Percentiles rank a stretch among this genome's conserved stretches.
phyloP scores from a whole-genome alignment of 2,888 invertebrate species.

The Amphipoea lucens region DNA sequence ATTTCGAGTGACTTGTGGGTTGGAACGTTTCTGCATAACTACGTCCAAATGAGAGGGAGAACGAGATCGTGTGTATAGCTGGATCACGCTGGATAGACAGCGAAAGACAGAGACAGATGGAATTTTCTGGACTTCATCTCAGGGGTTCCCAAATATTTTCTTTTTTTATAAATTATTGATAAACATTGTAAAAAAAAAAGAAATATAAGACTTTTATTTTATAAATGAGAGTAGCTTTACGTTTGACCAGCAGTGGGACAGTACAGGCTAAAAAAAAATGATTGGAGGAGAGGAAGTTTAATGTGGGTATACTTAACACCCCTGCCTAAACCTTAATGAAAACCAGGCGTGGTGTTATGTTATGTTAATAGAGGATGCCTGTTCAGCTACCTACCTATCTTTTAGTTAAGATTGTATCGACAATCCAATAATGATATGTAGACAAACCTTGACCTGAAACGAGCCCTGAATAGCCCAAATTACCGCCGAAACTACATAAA shows the following conservation, averaged over 20 bases:
- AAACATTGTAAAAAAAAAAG: too few species aligned
- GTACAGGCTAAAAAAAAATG: too few species aligned
- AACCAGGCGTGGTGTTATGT: neutral
- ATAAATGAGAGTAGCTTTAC: too few species aligned
- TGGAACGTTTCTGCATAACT: too few species aligned
- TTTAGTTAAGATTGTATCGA: neutral
- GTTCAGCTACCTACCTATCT: neutral
- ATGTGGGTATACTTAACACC: neutral
- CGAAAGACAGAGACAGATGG: too few species aligned
- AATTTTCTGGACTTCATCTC: too few species aligned
- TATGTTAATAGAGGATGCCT: neutral
- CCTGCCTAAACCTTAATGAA: neutral
- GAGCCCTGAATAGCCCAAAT: slow-evolving; percentile 12
- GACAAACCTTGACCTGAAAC: slow-evolving; percentile 6
- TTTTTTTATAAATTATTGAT: too few species aligned
- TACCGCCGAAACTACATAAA: slow-evolving; percentile 21
- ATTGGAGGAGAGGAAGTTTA: neutral
- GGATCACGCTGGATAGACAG: too few species aligned
- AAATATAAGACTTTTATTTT: too few species aligned
- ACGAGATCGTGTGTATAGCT: neutral
- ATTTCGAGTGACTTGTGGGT: too few species aligned
- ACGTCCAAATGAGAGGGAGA: neutral
- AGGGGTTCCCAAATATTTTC: too few species aligned
- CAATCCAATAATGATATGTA: slow-evolving; percentile 6
- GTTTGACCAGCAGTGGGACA: too few species aligned